phyloP scores from a whole-genome alignment of 2,888 invertebrate genomes.

The Diloba caeruleocephala region DNA sequence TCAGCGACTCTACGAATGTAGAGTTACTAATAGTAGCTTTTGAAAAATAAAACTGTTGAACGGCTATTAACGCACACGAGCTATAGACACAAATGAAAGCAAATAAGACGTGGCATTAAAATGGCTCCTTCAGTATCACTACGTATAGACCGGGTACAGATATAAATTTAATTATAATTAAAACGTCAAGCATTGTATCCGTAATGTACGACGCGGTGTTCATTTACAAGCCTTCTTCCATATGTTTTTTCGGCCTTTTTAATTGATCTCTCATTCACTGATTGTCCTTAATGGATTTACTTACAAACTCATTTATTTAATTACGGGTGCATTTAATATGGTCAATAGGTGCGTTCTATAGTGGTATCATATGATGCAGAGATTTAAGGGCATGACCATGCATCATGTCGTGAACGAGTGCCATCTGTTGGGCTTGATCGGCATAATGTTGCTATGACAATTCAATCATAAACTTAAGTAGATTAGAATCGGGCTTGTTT shows the following conservation, averaged over 20 bases:
- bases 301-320: conserved; percentile 45
- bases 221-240: conserved; percentile 57
- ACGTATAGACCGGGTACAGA: conserved; percentile 26
- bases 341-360: conserved; percentile 33
- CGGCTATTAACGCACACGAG: conserved; percentile 17
- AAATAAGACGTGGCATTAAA: conserved; percentile 36
- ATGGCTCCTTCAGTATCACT: conserved; percentile 43
- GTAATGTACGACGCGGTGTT: conserved; percentile 47
- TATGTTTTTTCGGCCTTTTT: conserved; percentile 33
- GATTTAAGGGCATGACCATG: conserved; percentile 11
- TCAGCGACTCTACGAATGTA: too few relatives aligned
- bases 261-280: conserved; percentile 52
- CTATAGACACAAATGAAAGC: conserved; percentile 21
- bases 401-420: too few relatives aligned
- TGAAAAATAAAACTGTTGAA: conserved; percentile 29
- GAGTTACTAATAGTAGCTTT: conserved; percentile 19
- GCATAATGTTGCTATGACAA: too few relatives aligned
- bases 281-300: conserved; percentile 48
- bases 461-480: too few relatives aligned
- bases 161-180: conserved; percentile 68
- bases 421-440: too few relatives aligned
- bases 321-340: conserved; percentile 39
- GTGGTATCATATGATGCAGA: conserved; percentile 1
- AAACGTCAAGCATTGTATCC: conserved; percentile 56
- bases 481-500: too few relatives aligned